Percentiles rank a stretch among this genome's conserved stretches.
Evolutionary conservation across 2,113 vertebrate genomes (phyloP).

Genomic region (Sebastes schlegelii): DNA sequence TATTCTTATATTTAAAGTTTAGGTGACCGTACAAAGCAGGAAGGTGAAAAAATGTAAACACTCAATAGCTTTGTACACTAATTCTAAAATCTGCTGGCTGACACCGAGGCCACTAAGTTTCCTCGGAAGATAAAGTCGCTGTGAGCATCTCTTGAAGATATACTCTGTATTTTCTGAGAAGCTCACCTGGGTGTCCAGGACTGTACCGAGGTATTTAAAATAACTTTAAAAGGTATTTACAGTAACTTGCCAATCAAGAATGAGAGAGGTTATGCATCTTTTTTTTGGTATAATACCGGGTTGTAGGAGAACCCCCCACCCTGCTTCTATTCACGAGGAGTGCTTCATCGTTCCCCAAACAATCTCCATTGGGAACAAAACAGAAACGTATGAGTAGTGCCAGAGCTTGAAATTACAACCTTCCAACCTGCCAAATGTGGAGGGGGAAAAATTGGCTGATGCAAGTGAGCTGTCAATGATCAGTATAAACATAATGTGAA

Average conservation of each 20-base stretch:
- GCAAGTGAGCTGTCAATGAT: slow-evolving; percentile 35
- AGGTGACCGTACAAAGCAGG: no score
- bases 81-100: no score
- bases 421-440: slow-evolving; percentile 32
- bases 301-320: background rate
- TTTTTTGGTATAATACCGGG: background rate
- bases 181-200: no score
- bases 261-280: background rate
- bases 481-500: slow-evolving; percentile 39
- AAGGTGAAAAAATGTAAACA: no score
- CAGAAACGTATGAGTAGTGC: background rate
- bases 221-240: no score
- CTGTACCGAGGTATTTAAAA: no score
- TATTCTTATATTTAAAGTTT: no score
- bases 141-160: no score
- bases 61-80: no score
- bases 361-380: slow-evolving; percentile 27
- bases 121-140: no score
- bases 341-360: background rate
- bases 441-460: slow-evolving; percentile 14
- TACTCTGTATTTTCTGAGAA: no score
- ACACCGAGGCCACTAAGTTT: no score
- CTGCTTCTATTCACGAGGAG: background rate
- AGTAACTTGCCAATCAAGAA: background rate
- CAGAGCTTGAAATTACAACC: slow-evolving; percentile 41